These are phyloP conservation scores for Lepus europaeus DNA, from an alignment of 2,113 vertebrate species.

Conservation along the genomic window DNA sequence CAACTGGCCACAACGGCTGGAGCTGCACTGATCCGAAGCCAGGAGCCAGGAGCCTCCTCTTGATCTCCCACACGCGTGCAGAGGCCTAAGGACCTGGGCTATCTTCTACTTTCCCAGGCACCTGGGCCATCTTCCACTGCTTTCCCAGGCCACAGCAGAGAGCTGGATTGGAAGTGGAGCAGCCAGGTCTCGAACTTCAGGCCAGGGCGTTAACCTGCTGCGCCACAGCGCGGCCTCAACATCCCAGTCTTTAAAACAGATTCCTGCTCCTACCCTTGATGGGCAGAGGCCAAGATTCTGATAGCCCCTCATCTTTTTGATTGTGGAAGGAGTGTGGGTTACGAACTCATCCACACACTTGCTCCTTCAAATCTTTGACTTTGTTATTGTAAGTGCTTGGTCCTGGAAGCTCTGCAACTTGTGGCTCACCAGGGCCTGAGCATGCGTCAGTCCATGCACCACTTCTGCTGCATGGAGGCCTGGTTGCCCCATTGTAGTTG, in stretches of 20 bases:
- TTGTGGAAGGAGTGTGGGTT: constrained; percentile 90
- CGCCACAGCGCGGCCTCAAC: neutral
- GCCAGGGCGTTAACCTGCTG: too few relatives aligned
- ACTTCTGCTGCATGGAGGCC: constrained; percentile 90
- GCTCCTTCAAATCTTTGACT: constrained; percentile 88
- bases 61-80: too few relatives aligned
- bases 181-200: too few relatives aligned
- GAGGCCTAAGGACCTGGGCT: too few relatives aligned
- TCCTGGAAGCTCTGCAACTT: constrained; percentile 93
- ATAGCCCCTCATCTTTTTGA: constrained; percentile 89
- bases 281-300: constrained; percentile 33
- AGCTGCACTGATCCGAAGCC: too few relatives aligned
- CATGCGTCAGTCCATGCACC: constrained; percentile 90
- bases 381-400: constrained; percentile 91
- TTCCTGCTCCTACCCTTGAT: neutral
- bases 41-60: too few relatives aligned
- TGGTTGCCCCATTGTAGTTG: constrained; percentile 86
- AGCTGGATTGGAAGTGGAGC: too few relatives aligned
- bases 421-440: constrained; percentile 89
- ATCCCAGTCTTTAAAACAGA: neutral
- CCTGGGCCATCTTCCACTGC: too few relatives aligned
- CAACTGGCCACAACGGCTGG: too few relatives aligned
- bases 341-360: constrained; percentile 92
- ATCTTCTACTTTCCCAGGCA: too few relatives aligned
- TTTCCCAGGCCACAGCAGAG: too few relatives aligned